These are phyloP conservation scores for Orthosia cruda DNA, from an alignment of 2,888 invertebrate species.

Conservation along the genomic window DNA sequence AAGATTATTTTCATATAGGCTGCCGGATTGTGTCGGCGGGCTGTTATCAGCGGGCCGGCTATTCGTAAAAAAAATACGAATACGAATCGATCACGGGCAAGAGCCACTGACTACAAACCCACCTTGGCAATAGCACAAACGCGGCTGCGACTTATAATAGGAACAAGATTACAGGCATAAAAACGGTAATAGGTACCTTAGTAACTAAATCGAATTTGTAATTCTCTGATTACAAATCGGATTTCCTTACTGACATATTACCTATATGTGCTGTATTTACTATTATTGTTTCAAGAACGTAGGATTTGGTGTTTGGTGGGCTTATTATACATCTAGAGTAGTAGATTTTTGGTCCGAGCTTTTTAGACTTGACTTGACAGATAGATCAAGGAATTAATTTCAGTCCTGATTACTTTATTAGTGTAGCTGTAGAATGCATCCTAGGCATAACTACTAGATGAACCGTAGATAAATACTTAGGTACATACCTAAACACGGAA, in stretches of 20 bases:
- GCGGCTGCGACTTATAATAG: not conserved
- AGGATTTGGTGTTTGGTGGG: not conserved
- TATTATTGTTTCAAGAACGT: not conserved
- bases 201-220: not conserved
- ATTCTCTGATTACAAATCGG: not conserved
- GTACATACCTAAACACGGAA: slow-evolving; percentile 3
- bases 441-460: not conserved
- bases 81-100: no score
- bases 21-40: no score
- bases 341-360: no score
- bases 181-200: no score
- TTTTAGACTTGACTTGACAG: no score
- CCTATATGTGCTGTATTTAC: not conserved
- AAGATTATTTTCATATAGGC: no score
- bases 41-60: no score
- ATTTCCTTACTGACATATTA: not conserved
- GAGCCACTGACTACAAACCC: no score
- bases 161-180: no score
- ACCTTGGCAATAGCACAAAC: no score
- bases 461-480: slow-evolving; percentile 10
- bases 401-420: slow-evolving; percentile 1
- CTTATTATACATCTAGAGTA: not conserved
- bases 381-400: not conserved
- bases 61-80: no score
- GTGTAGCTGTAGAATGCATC: not conserved